phyloP scores from a whole-genome alignment of 1,140 invertebrate genomes.

The Trichoplusia ni region DNA sequence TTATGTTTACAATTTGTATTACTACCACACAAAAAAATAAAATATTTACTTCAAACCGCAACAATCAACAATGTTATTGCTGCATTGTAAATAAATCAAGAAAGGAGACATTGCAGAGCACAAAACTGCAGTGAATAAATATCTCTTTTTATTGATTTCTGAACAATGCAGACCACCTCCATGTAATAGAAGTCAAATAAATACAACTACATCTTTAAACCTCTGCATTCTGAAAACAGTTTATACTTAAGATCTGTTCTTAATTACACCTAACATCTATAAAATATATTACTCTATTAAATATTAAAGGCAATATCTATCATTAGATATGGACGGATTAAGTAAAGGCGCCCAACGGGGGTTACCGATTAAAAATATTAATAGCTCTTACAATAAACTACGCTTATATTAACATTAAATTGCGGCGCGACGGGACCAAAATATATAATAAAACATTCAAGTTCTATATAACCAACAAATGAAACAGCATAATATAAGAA shows the following conservation, averaged over 20 bases:
- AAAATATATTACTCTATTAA: slow-evolving; percentile 82
- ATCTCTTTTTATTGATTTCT: slow-evolving; percentile 9
- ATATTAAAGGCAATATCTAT: slow-evolving; percentile 82
- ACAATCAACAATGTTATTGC: slow-evolving; percentile 58
- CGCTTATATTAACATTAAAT: slow-evolving; percentile 50
- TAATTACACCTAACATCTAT: slow-evolving; percentile 74
- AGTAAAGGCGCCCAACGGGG: slow-evolving; percentile 78
- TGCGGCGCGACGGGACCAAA: slow-evolving; percentile 67
- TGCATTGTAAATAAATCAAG: slow-evolving; percentile 39
- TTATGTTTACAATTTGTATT: slow-evolving; percentile 37
- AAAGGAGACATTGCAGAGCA: neutral
- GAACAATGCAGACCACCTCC: slow-evolving; percentile 27
- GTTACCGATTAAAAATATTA: slow-evolving; percentile 79
- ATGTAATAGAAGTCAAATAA: slow-evolving; percentile 53
- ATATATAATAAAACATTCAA: slow-evolving; percentile 55
- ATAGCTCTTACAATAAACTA: slow-evolving; percentile 70
- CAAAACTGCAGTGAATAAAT: neutral
- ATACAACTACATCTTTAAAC: slow-evolving; percentile 69
- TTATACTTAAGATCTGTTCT: slow-evolving; percentile 71
- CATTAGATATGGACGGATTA: slow-evolving; percentile 81
- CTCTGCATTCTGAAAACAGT: slow-evolving; percentile 69
- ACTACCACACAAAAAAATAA: slow-evolving; percentile 59
- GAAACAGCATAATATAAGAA: slow-evolving; percentile 72
- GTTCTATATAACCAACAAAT: slow-evolving; percentile 71
- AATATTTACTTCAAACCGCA: slow-evolving; percentile 57